phyloP scores from a whole-genome alignment of 2,113 vertebrate genomes.

The Rhea pennata region DNA sequence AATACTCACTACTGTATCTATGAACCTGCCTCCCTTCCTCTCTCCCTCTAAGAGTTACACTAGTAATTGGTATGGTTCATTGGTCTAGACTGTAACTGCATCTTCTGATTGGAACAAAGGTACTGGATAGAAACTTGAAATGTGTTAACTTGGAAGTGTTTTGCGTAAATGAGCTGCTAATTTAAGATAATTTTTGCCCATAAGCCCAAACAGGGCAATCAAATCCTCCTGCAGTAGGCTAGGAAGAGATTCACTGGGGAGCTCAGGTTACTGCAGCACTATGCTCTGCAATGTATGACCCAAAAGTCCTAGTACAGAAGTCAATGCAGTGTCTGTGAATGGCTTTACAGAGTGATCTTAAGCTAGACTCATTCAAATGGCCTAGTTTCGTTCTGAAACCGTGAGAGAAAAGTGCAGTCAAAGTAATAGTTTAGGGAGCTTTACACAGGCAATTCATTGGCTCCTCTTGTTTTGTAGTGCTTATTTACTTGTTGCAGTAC shows the following conservation, averaged over 20 bases:
- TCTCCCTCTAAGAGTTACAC: background rate
- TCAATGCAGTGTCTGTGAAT: background rate
- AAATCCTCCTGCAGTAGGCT: background rate
- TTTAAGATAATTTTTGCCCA: background rate
- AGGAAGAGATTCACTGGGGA: background rate
- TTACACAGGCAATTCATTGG: background rate
- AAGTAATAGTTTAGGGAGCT: background rate
- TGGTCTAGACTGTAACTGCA: background rate
- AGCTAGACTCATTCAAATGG: background rate
- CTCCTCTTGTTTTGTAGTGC: background rate
- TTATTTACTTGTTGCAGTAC: background rate
- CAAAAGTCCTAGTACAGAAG: background rate
- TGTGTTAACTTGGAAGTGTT: background rate
- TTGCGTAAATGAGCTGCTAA: background rate
- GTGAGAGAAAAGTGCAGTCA: background rate
- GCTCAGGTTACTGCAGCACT: background rate
- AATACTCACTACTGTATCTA: background rate
- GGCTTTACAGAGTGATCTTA: background rate
- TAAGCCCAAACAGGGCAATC: background rate
- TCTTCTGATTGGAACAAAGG: background rate
- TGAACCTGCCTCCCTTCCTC: background rate
- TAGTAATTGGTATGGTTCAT: background rate
- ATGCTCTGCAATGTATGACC: accelerated
- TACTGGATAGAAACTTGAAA: background rate
- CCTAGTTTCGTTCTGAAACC: background rate